These are phyloP conservation scores for Harlomillsia oculata DNA, from an alignment of 1,140 invertebrate species.

Conservation along the genomic window DNA sequence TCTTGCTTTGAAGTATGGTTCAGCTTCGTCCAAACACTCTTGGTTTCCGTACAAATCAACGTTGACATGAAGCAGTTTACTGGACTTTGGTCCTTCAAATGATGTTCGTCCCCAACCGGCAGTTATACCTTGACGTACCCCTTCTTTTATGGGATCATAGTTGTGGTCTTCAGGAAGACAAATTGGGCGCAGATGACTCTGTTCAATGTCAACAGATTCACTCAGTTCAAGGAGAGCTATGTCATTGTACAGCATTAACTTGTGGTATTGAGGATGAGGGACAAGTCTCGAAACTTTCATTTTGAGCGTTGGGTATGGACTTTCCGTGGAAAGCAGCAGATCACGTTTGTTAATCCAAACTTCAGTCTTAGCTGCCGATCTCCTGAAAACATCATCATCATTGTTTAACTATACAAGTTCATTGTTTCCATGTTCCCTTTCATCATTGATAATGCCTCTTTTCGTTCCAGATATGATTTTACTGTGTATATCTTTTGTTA, in stretches of 20 bases:
- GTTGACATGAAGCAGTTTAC: constrained; percentile 11
- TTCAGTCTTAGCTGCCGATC: constrained; percentile 15
- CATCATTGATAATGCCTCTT: no score
- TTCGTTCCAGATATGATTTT: no score
- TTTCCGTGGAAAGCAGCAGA: constrained; percentile 12
- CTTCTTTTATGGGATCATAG: background rate
- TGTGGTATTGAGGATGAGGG: constrained; percentile 22
- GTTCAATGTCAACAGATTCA: constrained; percentile 8
- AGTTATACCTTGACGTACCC: background rate
- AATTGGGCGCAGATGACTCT: constrained; percentile 16
- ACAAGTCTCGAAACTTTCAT: constrained; percentile 19
- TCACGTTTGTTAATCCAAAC: constrained; percentile 27
- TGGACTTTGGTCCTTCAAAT: constrained; percentile 19
- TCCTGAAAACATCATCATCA: no score
- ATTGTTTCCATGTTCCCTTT: no score
- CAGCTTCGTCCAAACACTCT: constrained; percentile 11
- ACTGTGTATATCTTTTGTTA: background rate
- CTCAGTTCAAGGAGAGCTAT: constrained; percentile 15
- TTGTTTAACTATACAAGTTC: no score
- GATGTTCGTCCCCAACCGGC: constrained; percentile 24
- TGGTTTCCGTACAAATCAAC: constrained; percentile 5
- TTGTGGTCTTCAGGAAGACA: constrained; percentile 17
- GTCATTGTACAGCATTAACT: constrained; percentile 21
- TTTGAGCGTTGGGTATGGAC: constrained; percentile 11
- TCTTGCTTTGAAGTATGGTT: constrained; percentile 11